Percentiles rank a stretch among this genome's conserved stretches.
phyloP scores from a whole-genome alignment of 1,140 invertebrate species.

The Conopomorpha cramerella region DNA sequence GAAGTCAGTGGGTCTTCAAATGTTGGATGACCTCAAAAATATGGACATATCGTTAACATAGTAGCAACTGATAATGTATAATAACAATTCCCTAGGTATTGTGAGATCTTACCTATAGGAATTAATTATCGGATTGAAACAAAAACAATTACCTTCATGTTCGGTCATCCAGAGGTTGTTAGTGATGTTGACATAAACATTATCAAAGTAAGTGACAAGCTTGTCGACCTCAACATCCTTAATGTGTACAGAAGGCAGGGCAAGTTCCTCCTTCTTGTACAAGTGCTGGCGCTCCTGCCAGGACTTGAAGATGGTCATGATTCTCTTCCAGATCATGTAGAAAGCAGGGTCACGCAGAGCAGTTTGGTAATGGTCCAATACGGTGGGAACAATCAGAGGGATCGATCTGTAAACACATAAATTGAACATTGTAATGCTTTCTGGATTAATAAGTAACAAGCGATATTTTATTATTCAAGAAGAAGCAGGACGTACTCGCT shows the following conservation, averaged over 20 bases:
- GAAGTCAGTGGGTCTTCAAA: too few relatives aligned
- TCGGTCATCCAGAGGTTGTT: slow-evolving; percentile 41
- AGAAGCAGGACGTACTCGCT: not conserved
- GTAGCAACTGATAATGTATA: too few relatives aligned
- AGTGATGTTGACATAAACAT: slow-evolving; percentile 61
- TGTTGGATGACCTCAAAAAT: not conserved
- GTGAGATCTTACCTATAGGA: too few relatives aligned
- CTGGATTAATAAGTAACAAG: not conserved
- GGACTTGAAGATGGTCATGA: slow-evolving; percentile 62
- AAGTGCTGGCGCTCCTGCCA: slow-evolving; percentile 57
- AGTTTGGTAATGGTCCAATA: slow-evolving; percentile 62
- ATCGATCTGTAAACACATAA: slow-evolving; percentile 12
- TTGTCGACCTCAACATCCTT: slow-evolving; percentile 66
- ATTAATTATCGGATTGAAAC: too few relatives aligned
- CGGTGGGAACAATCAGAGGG: slow-evolving; percentile 44
- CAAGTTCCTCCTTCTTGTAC: slow-evolving; percentile 61
- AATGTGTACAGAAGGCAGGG: slow-evolving; percentile 67
- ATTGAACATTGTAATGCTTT: slow-evolving; percentile 1
- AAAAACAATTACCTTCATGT: slow-evolving; percentile 30
- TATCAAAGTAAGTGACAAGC: slow-evolving; percentile 65
- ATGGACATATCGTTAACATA: slow-evolving; percentile 1
- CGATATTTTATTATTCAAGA: not conserved
- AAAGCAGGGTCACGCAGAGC: slow-evolving; percentile 69
- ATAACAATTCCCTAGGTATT: too few relatives aligned
- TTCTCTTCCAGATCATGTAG: slow-evolving; percentile 68